Evolutionary conservation across 1,140 invertebrate genomes (phyloP).

Genomic region (Drosophila repletoides): DNA sequence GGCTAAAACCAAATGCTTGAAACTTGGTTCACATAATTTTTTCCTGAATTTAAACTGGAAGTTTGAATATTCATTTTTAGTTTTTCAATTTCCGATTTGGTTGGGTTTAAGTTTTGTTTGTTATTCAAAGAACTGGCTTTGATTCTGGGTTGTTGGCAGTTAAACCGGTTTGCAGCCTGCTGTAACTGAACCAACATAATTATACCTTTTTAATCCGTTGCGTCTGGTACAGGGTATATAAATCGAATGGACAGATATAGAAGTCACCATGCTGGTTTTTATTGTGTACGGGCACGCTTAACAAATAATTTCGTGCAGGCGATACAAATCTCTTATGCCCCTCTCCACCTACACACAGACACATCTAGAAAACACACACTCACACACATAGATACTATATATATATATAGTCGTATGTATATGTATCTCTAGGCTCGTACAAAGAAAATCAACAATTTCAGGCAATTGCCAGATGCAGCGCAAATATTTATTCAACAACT

Average conservation of each 20-base stretch:
- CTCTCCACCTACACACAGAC: slow-evolving; percentile 21
- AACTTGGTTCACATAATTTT: too few relatives aligned
- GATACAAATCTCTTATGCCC: slow-evolving; percentile 38
- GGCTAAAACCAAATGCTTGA: not conserved
- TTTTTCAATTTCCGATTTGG: too few relatives aligned
- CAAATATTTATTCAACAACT: slow-evolving; percentile 35
- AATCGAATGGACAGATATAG: slow-evolving; percentile 1
- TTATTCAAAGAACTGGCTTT: too few relatives aligned
- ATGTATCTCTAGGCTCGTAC: slow-evolving; percentile 6
- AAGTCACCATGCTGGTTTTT: slow-evolving; percentile 23
- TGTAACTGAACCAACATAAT: not conserved
- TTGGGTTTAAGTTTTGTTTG: too few relatives aligned
- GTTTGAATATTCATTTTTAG: too few relatives aligned
- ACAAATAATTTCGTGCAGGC: slow-evolving; percentile 50
- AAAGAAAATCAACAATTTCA: slow-evolving; percentile 40
- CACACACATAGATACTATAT: not conserved
- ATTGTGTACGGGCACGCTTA: slow-evolving; percentile 31
- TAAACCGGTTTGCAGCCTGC: too few relatives aligned
- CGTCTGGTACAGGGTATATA: slow-evolving; percentile 9
- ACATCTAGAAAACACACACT: not conserved
- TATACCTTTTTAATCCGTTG: not conserved
- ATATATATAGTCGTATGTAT: not conserved
- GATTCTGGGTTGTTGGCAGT: too few relatives aligned
- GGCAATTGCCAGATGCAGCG: slow-evolving; percentile 43
- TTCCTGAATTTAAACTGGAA: too few relatives aligned